Percentiles rank a stretch among this genome's conserved stretches.
phyloP scores from a whole-genome alignment of 1,140 invertebrate species.

The Papilio xuthus region DNA sequence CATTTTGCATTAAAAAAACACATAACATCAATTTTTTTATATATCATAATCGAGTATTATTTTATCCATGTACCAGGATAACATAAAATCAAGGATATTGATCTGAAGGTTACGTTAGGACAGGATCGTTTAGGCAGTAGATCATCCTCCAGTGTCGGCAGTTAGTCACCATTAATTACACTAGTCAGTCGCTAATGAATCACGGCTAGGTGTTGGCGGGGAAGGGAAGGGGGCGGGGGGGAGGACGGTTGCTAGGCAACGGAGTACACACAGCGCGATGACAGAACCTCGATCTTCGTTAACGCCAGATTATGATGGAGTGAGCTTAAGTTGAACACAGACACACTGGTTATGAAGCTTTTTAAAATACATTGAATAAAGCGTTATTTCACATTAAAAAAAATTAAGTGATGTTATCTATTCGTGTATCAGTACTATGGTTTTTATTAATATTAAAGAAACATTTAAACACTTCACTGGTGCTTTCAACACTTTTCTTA shows the following conservation, averaged over 20 bases:
- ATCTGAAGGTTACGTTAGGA: neutral
- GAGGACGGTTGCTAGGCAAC: constrained; percentile 19
- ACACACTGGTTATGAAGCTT: neutral
- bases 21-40: neutral
- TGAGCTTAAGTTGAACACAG: constrained; percentile 1
- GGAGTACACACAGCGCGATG: constrained; percentile 6
- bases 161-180: constrained; percentile 26
- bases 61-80: neutral
- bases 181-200: neutral
- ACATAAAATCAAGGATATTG: neutral
- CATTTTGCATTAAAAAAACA: too few relatives aligned
- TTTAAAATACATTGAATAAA: neutral
- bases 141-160: constrained; percentile 23
- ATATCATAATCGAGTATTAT: neutral
- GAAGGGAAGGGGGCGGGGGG: neutral
- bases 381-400: neutral
- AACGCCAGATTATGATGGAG: constrained; percentile 22
- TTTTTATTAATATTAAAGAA: neutral
- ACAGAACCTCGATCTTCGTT: constrained; percentile 19
- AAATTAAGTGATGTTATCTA: too few relatives aligned
- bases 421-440: too few relatives aligned
- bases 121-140: constrained; percentile 2
- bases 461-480: neutral
- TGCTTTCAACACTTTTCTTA: neutral
- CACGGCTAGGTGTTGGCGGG: neutral